Conservation (phyloP, 2,113 vertebrate genomes). For the Camelus bactrianus region DNA sequence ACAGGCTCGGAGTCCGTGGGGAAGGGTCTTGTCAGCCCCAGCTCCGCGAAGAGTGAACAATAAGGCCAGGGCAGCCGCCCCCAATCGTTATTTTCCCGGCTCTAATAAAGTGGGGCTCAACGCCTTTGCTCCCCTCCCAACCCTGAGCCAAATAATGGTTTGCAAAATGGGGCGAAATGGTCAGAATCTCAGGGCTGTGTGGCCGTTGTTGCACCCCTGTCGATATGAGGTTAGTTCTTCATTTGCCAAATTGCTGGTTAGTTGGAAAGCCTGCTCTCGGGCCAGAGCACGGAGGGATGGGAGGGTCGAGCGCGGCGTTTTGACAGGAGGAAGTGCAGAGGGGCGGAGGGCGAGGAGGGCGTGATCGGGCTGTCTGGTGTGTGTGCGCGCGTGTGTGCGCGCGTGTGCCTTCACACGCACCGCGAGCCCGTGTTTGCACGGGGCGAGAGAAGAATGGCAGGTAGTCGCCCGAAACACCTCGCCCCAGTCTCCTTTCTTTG, state of each 20-base stretch:
- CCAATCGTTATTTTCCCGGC: background rate
- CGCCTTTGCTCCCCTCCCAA: background rate
- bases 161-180: constrained; percentile 64
- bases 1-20: background rate
- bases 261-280: constrained; percentile 74
- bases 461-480: constrained; percentile 57
- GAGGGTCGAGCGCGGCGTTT: constrained; percentile 79
- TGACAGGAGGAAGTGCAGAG: constrained; percentile 85
- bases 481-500: constrained; percentile 32
- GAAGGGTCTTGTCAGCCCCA: constrained; percentile 47
- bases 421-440: background rate
- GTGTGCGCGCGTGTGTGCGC: constrained; percentile 57
- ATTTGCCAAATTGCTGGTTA: constrained; percentile 66
- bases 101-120: constrained; percentile 64
- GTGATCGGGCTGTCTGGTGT: constrained; percentile 64
- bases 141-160: constrained; percentile 75
- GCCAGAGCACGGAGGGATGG: constrained; percentile 52
- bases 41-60: constrained; percentile 70
- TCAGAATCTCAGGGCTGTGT: background rate
- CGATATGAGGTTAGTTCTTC: constrained; percentile 77
- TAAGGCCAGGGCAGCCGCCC: constrained; percentile 48
- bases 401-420: constrained; percentile 70
- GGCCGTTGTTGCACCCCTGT: constrained; percentile 34
- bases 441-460: constrained; percentile 55
- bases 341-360: constrained; percentile 79